phyloP scores from a whole-genome alignment of 2,113 vertebrate species.

The Toxotes jaculatrix region DNA sequence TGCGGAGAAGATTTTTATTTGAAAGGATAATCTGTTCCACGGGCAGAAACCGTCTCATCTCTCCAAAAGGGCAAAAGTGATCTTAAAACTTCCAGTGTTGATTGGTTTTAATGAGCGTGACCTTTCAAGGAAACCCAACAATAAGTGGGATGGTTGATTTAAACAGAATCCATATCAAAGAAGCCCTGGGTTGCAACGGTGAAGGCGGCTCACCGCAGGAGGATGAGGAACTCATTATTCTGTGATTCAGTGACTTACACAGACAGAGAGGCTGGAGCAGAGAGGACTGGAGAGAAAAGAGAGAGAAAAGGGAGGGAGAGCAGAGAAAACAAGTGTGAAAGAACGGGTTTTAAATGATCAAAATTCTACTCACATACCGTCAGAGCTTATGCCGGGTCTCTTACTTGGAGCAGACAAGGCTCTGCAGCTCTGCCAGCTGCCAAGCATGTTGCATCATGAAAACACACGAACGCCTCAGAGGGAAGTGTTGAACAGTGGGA shows the following conservation, averaged over 20 bases:
- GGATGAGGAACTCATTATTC: conserved; percentile 78
- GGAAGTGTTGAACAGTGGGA: conserved; percentile 65
- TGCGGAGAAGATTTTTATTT: conserved; percentile 51
- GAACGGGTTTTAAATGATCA: conserved; percentile 74
- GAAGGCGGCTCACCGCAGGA: conserved; percentile 55
- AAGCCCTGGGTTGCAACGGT: conserved; percentile 63
- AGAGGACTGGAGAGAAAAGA: conserved; percentile 40
- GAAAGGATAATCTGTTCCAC: conserved; percentile 52
- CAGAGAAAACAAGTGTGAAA: conserved; percentile 56
- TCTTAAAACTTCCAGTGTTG: conserved; percentile 65
- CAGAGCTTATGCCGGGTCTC: conserved; percentile 61
- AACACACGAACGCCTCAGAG: conserved; percentile 70
- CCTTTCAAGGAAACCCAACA: conserved; percentile 67
- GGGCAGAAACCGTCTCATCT: conserved; percentile 25
- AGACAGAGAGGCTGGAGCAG: conserved; percentile 54
- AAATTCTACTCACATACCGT: conserved; percentile 77
- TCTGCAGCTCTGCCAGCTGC: conserved; percentile 65
- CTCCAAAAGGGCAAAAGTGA: conserved; percentile 61
- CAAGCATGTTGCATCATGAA: conserved; percentile 78
- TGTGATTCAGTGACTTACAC: conserved; percentile 58
- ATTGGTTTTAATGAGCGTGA: conserved; percentile 77
- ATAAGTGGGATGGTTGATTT: conserved; percentile 72
- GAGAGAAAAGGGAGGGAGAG: conserved; percentile 23
- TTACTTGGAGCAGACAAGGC: conserved; percentile 64
- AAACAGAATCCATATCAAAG: conserved; percentile 74